A percentile compares a stretch with the other conserved stretches of the same genome.
Evolutionary conservation across 1,140 invertebrate species (phyloP).

Genomic region (Homarus americanus): DNA sequence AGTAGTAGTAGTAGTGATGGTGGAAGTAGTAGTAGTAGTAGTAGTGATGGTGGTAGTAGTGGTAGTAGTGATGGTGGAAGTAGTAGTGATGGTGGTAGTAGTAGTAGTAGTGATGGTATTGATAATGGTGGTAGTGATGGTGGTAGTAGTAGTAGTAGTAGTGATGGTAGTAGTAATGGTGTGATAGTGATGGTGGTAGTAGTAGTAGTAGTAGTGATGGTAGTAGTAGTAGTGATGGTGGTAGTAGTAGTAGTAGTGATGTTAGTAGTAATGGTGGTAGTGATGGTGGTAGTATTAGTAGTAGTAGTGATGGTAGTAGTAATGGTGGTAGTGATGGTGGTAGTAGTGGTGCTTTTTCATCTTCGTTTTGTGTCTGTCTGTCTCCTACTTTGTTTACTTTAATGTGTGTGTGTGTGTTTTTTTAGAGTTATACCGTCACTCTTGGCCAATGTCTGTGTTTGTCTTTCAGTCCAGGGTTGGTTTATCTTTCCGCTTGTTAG

Average conservation of each 20-base stretch:
- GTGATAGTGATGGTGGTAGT: constrained; percentile 2
- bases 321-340: constrained; percentile 24
- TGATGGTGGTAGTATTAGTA: too few relatives aligned
- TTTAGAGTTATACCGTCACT: too few relatives aligned
- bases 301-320: too few relatives aligned
- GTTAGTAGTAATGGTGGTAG: too few relatives aligned
- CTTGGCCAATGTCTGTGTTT: too few relatives aligned
- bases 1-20: constrained; percentile 8
- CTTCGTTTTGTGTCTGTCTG: too few relatives aligned
- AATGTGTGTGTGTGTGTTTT: too few relatives aligned
- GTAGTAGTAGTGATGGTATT: constrained; percentile 27
- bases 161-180: too few relatives aligned
- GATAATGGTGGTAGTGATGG: constrained; percentile 23
- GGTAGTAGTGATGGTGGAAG: not conserved
- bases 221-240: constrained; percentile 7
- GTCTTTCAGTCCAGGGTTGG: too few relatives aligned
- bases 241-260: too few relatives aligned
- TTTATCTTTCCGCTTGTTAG: too few relatives aligned
- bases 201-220: constrained; percentile 1
- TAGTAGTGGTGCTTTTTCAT: constrained; percentile 14
- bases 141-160: constrained; percentile 26
- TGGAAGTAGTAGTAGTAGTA: constrained; percentile 22
- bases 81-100: not conserved
- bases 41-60: not conserved
- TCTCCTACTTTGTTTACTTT: too few relatives aligned